Evolutionary conservation across 64 coral and sea anemone genomes (phyloP).

Genomic region (Cladopsammia gracilis): DNA sequence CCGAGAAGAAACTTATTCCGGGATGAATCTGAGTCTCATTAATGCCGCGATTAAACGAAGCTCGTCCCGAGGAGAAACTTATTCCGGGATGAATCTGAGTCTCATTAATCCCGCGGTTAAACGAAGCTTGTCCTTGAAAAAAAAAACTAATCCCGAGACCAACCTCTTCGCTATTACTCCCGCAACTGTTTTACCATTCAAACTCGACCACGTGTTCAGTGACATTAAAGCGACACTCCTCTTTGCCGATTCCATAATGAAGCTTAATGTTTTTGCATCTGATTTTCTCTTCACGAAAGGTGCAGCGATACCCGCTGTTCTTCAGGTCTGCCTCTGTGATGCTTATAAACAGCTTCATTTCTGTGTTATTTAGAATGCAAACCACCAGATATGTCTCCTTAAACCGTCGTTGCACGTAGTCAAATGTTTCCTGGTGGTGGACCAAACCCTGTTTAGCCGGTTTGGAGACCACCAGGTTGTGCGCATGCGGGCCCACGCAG

Average conservation of each 20-base stretch:
- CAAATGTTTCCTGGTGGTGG: slow-evolving; percentile 82
- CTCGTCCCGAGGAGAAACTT: too few relatives aligned
- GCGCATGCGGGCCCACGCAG: slow-evolving; percentile 80
- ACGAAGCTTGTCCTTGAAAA: too few relatives aligned
- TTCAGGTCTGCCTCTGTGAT: slow-evolving; percentile 72
- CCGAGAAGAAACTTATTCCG: too few relatives aligned
- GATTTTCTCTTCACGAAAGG: slow-evolving; percentile 72
- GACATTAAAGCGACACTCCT: slow-evolving; percentile 78
- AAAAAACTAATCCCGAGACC: too few relatives aligned
- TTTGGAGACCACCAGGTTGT: slow-evolving; percentile 68
- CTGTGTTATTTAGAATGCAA: slow-evolving; percentile 31
- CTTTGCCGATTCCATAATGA: slow-evolving; percentile 71
- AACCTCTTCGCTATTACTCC: too few relatives aligned
- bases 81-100: too few relatives aligned
- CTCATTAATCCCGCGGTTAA: too few relatives aligned
- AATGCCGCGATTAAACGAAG: too few relatives aligned
- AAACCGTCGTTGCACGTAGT: slow-evolving; percentile 69
- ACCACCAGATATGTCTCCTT: slow-evolving; percentile 61
- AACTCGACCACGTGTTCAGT: slow-evolving; percentile 83
- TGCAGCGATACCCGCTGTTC: slow-evolving; percentile 62
- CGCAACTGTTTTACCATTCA: slow-evolving; percentile 57
- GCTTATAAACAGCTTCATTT: slow-evolving; percentile 70
- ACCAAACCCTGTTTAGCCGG: slow-evolving; percentile 41
- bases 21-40: too few relatives aligned
- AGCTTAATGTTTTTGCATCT: slow-evolving; percentile 80